phyloP scores from a whole-genome alignment of 2,797 vertebrate genomes.

The Anguilla anguilla region DNA sequence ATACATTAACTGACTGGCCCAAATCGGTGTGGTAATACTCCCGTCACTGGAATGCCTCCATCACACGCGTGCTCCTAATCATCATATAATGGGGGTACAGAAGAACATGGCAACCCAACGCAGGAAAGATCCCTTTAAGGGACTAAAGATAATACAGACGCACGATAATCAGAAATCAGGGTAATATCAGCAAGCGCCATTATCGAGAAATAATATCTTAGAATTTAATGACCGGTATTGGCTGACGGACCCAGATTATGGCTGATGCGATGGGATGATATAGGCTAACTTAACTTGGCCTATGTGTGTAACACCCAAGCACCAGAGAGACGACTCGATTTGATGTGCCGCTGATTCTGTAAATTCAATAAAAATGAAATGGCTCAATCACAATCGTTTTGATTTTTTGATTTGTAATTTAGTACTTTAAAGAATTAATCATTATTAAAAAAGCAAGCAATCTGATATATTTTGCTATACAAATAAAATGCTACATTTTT shows the following conservation, averaged over 20 bases:
- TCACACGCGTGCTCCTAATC: neutral
- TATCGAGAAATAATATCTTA: neutral
- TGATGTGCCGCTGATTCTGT: neutral
- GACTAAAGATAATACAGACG: neutral
- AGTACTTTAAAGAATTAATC: too few species aligned
- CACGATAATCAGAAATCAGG: neutral
- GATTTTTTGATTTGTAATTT: too few species aligned
- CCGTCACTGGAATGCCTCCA: neutral
- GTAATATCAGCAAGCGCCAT: neutral
- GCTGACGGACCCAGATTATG: neutral
- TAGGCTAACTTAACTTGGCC: neutral
- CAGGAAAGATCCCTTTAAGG: neutral
- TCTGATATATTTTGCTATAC: neutral
- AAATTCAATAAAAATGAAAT: too few species aligned
- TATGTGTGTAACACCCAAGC: neutral
- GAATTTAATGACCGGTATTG: neutral
- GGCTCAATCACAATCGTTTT: too few species aligned
- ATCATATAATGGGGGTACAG: neutral
- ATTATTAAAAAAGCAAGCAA: too few species aligned
- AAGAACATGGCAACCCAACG: neutral
- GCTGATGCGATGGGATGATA: neutral
- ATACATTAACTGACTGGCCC: neutral
- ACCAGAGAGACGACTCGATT: neutral
- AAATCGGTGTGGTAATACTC: neutral
- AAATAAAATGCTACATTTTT: neutral